A percentile compares a stretch with the other conserved stretches of the same genome.
These are phyloP conservation scores for Tholera decimalis DNA, from an alignment of 2,888 invertebrate species.

Conservation along the genomic window DNA sequence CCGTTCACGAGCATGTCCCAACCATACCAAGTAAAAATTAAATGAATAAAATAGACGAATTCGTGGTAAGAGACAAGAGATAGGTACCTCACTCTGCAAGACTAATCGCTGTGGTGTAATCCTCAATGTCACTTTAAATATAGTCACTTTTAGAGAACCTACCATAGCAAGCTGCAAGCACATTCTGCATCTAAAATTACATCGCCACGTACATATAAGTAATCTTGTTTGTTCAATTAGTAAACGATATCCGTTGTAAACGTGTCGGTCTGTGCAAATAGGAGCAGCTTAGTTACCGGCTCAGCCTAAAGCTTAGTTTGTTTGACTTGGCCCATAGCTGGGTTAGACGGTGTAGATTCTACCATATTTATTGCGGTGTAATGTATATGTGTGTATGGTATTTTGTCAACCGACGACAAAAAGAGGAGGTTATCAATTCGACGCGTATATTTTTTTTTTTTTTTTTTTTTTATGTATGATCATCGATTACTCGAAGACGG, in stretches of 20 bases:
- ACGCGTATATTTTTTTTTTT: too few species aligned
- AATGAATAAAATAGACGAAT: too few species aligned
- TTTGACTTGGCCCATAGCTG: constrained; percentile 54
- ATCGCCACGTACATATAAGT: neutral
- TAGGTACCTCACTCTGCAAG: too few species aligned
- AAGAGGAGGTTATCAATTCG: too few species aligned
- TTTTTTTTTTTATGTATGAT: too few species aligned
- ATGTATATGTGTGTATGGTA: neutral
- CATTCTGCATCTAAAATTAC: constrained; percentile 28
- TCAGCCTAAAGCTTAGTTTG: constrained; percentile 43
- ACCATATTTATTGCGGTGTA: constrained; percentile 45
- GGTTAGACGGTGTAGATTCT: constrained; percentile 12
- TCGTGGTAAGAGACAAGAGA: too few species aligned
- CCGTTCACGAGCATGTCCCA: too few species aligned
- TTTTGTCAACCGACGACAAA: neutral
- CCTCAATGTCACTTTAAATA: too few species aligned
- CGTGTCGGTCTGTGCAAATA: constrained; percentile 46
- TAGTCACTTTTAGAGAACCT: neutral
- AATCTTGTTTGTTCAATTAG: constrained; percentile 42
- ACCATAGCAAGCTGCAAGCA: neutral
- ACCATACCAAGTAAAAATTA: too few species aligned
- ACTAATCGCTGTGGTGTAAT: too few species aligned
- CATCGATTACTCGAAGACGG: too few species aligned
- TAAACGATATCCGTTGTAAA: constrained; percentile 30
- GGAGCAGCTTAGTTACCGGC: constrained; percentile 44